These are phyloP conservation scores for Gobio gobio DNA, from an alignment of 2,113 vertebrate genomes.

Conservation along the genomic window DNA sequence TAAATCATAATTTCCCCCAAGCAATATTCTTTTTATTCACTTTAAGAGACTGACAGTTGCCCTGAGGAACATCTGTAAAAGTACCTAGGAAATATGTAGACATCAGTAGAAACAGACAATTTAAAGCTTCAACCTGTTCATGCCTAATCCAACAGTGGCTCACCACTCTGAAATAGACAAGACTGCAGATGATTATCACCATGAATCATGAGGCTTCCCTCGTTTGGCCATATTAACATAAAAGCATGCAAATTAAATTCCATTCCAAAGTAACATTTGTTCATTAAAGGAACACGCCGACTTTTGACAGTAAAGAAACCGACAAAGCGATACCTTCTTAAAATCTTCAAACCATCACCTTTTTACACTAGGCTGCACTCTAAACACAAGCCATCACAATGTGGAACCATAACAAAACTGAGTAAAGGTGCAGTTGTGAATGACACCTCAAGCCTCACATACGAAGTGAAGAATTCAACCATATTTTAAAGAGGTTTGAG, in stretches of 20 bases:
- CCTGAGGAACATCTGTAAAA: not conserved
- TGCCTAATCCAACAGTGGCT: not conserved
- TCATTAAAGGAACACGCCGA: not conserved
- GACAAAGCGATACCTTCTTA: not conserved
- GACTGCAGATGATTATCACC: not conserved
- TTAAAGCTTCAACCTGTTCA: not conserved
- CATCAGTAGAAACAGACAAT: not conserved
- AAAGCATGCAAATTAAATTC: not conserved
- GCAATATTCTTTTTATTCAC: not conserved
- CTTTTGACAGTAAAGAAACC: not conserved
- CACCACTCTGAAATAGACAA: not conserved
- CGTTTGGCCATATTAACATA: not conserved
- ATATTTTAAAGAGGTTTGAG: not conserved
- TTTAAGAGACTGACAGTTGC: not conserved
- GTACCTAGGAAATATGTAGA: not conserved
- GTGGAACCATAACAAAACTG: not conserved
- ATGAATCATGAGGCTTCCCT: not conserved
- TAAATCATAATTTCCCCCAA: not conserved
- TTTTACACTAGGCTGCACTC: conserved; percentile 6
- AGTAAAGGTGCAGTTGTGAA: not conserved
- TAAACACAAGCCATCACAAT: not conserved
- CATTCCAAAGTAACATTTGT: not conserved
- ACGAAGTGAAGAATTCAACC: not conserved
- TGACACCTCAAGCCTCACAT: not conserved
- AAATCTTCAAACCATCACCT: not conserved